These are phyloP conservation scores for Martes flavigula DNA, from an alignment of 2,797 vertebrate species.

Conservation along the genomic window DNA sequence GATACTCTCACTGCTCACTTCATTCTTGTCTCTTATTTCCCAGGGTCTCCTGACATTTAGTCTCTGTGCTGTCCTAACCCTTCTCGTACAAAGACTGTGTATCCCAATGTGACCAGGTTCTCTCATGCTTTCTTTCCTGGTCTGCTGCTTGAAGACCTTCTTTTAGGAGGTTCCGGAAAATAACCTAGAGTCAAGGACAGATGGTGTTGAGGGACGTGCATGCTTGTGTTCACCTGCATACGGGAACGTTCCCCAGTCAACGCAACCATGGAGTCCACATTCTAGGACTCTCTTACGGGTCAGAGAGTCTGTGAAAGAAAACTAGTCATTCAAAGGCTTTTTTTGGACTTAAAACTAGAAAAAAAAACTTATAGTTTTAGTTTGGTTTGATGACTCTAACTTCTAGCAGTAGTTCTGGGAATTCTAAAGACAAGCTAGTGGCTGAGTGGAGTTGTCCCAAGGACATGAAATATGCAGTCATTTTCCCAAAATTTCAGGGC, in stretches of 20 bases:
- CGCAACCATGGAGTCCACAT: neutral
- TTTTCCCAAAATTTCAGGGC: neutral
- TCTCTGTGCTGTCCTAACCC: neutral
- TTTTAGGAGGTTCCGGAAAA: neutral
- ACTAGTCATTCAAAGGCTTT: neutral
- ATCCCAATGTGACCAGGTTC: neutral
- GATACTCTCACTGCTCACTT: neutral
- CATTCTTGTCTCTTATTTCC: neutral
- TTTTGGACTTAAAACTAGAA: neutral
- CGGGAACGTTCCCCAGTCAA: neutral
- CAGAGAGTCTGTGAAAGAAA: neutral
- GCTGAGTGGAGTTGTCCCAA: neutral
- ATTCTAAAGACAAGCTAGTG: neutral
- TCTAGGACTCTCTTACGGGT: neutral
- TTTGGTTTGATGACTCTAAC: neutral
- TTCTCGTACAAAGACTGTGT: neutral
- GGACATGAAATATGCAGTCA: neutral
- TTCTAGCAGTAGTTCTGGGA: neutral
- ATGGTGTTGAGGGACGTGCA: neutral
- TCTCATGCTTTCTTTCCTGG: neutral
- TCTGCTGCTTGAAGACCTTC: neutral
- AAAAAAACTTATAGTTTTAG: neutral
- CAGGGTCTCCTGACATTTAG: neutral
- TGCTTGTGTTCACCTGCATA: rapidly evolving
- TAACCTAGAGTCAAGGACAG: neutral